Conservation (phyloP, 2,113 vertebrate species). For the Chauna torquata region DNA sequence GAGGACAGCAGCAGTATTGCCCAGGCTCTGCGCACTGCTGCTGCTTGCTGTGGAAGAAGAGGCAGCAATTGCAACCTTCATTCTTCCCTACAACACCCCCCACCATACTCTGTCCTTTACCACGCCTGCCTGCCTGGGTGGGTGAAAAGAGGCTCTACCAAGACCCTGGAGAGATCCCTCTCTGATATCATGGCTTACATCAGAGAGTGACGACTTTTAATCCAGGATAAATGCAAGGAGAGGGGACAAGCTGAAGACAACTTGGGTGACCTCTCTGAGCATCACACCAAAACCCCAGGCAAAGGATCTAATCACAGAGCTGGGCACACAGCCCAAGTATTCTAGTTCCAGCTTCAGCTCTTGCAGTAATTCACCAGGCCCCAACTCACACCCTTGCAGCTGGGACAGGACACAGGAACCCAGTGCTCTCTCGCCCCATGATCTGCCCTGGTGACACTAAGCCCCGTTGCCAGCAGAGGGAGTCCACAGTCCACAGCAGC, state of each 20-base stretch:
- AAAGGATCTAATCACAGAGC: neutral
- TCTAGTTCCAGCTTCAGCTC: neutral
- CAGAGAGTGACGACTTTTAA: neutral
- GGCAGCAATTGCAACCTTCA: neutral
- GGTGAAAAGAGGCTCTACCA: neutral
- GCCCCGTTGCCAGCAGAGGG: neutral
- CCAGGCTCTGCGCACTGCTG: neutral
- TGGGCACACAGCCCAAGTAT: fast-evolving
- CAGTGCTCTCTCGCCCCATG: fast-evolving
- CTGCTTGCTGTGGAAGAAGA: neutral
- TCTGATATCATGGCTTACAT: neutral
- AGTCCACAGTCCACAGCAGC: neutral
- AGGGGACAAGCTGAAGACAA: neutral
- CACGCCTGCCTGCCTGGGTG: neutral
- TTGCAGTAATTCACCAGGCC: neutral
- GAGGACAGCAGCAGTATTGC: neutral
- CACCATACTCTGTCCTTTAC: neutral
- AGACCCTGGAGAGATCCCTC: too few relatives aligned
- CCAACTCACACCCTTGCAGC: neutral
- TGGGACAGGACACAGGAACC: neutral
- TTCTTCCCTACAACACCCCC: neutral
- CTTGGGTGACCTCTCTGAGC: neutral
- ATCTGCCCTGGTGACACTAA: neutral
- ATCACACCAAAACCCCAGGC: neutral
- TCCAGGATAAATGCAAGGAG: neutral